Evolutionary conservation across 1,140 invertebrate genomes (phyloP), one percentile per base, ranked within the genome.

Genomic region (Anoplolepis gracilipes): DNA sequence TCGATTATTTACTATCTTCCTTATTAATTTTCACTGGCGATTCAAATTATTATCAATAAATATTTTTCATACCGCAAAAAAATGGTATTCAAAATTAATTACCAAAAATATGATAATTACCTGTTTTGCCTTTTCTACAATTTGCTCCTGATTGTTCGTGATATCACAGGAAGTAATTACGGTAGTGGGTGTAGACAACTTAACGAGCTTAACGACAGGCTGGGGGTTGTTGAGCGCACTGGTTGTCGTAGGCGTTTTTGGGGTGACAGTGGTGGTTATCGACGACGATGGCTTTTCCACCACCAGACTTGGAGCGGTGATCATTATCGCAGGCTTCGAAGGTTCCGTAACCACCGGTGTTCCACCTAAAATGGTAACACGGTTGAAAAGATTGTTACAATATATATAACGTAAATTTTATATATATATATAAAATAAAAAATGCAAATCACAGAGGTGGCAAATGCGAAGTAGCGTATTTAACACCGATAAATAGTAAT

Each of bases 61-160:
- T n/a, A n/a, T n/a, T n/a, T n/a, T n/a, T n/a, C n/a, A 42, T 10
- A 53, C 7, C 19, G 13, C 11, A 13, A 70, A 42, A 62, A 30
- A 1, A 33, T 6, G 7, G 36, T 75, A 39, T 16, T 19, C 8
- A 6, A 25, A 69, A 10, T 10, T 10, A 42, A 2, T 36, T 13
- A 19, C 16, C 1, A 61, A 78, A 5, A 4, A 30, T 70, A 16
- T 0, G 13, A 30, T 2, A 87, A 30, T 77, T 90, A 96, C 96
- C 95, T 98, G 98, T 95, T 98, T 98, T 0, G 98, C 98, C 94
- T 97, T 97, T 94, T 98, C 97, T 59, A 98, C 97, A 90, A 98
- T 98, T 94, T 98, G 97, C 94, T 98, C 97, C 92, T 97, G 96
- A 90, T 94, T 95, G 90, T 90, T 93, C 57, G 90, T 87, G 67